phyloP scores from a whole-genome alignment of 2,888 invertebrate species.

The Phrixothrix hirtus region DNA sequence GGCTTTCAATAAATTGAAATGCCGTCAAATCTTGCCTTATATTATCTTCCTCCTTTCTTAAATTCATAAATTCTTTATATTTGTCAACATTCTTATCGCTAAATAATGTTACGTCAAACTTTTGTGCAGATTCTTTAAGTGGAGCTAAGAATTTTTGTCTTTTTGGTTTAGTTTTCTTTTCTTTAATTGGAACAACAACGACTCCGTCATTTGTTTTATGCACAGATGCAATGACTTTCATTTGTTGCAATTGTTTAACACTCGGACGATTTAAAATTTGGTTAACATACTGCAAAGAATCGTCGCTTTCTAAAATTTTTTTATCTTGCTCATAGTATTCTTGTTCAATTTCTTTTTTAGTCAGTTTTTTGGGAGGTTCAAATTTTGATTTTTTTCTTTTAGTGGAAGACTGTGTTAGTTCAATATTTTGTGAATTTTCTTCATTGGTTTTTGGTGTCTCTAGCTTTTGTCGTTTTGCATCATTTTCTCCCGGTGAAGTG shows the following conservation, averaged over 20 bases:
- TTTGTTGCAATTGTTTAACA: slow-evolving; percentile 43
- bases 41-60: slow-evolving; percentile 1
- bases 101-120: slow-evolving; percentile 28
- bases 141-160: slow-evolving; percentile 19
- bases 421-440: too few relatives aligned
- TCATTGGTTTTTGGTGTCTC: too few relatives aligned
- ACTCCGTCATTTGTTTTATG: slow-evolving; percentile 44
- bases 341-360: slow-evolving; percentile 42
- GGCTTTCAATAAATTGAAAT: slow-evolving; percentile 7
- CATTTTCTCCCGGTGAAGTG: too few relatives aligned
- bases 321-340: slow-evolving; percentile 45
- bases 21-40: neutral
- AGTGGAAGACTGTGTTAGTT: neutral
- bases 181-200: slow-evolving; percentile 38
- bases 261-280: slow-evolving; percentile 45
- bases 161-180: slow-evolving; percentile 2
- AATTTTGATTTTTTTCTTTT: too few relatives aligned
- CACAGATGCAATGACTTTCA: slow-evolving; percentile 42
- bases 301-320: slow-evolving; percentile 39
- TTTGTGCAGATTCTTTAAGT: slow-evolving; percentile 3
- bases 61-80: slow-evolving; percentile 20
- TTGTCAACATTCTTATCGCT: slow-evolving; percentile 32
- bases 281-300: slow-evolving; percentile 39
- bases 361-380: slow-evolving; percentile 40
- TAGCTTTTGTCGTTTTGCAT: too few relatives aligned